Conservation (phyloP, 1,140 invertebrate genomes). For the Andrena cerasifolii region DNA sequence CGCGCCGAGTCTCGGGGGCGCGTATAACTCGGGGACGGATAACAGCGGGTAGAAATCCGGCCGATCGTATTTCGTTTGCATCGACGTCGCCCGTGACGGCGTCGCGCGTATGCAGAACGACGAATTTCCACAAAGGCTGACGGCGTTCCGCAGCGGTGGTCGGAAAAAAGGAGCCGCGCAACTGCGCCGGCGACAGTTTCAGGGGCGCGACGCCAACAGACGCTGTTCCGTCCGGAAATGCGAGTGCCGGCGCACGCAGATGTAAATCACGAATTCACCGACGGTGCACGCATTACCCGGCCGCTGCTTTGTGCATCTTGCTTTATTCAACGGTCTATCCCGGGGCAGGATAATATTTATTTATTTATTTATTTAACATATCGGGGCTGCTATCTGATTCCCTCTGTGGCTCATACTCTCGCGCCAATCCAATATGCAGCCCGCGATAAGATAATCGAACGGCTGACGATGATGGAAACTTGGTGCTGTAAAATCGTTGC, state of each 20-base stretch:
- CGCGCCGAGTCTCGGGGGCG: not conserved
- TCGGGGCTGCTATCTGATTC: conserved; percentile 20
- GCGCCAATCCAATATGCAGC: not conserved
- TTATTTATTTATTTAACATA: no score
- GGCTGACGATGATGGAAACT: not conserved
- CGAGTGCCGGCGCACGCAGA: conserved; percentile 3
- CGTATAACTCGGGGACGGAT: not conserved
- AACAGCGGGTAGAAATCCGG: conserved; percentile 1
- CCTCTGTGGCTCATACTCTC: conserved; percentile 17
- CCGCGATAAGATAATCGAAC: not conserved
- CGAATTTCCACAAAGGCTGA: not conserved
- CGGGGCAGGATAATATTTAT: conserved; percentile 31
- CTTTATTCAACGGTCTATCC: conserved; percentile 42
- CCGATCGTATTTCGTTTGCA: not conserved
- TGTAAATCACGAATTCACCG: conserved; percentile 49
- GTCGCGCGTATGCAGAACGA: not conserved
- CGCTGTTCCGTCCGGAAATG: conserved; percentile 45
- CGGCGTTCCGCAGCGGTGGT: not conserved
- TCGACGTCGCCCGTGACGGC: not conserved
- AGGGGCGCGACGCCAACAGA: conserved; percentile 26
- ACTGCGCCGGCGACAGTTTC: not conserved
- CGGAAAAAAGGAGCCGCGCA: not conserved
- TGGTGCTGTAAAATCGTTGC: no score
- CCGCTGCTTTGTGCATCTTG: conserved; percentile 48
- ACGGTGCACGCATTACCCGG: conserved; percentile 30